These are phyloP conservation scores for Larimichthys crocea DNA, from an alignment of 2,113 vertebrate genomes.

Conservation along the genomic window DNA sequence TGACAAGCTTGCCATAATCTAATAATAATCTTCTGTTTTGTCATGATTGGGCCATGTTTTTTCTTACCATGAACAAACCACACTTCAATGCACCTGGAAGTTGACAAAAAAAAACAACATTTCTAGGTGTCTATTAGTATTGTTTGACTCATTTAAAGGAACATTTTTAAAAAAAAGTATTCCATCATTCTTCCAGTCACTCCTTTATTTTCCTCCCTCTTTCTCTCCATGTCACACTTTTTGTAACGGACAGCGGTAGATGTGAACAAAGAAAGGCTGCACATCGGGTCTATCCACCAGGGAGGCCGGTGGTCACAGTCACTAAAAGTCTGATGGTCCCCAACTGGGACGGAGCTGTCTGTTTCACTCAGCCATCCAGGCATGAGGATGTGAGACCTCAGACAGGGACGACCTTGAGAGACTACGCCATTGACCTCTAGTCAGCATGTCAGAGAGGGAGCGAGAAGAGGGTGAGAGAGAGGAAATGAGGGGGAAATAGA, in stretches of 20 bases:
- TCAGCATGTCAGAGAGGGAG: conserved; percentile 21
- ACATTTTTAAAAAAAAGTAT: neutral
- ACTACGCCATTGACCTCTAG: conserved; percentile 63
- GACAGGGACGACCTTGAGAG: conserved; percentile 74
- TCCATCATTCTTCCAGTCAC: neutral
- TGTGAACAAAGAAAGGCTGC: conserved; percentile 52
- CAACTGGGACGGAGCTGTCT: conserved; percentile 74
- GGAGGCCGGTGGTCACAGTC: conserved; percentile 69
- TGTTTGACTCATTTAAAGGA: neutral
- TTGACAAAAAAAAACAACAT: neutral
- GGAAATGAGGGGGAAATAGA: neutral
- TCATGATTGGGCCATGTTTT: neutral
- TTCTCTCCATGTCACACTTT: conserved; percentile 23
- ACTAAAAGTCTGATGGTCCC: conserved; percentile 73
- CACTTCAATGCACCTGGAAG: neutral
- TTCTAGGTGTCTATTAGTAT: neutral
- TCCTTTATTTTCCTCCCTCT: neutral
- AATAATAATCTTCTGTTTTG: conserved; percentile 30
- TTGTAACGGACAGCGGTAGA: conserved; percentile 41
- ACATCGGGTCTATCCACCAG: conserved; percentile 54
- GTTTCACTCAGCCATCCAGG: conserved; percentile 70
- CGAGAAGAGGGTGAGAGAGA: neutral
- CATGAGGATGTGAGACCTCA: conserved; percentile 57
- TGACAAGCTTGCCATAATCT: conserved; percentile 23
- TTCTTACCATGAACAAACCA: neutral